A percentile compares a stretch with the other conserved stretches of the same genome.
Evolutionary conservation across 35 echinoderm and acorn worm genomes (phyloP).

Genomic region (Apostichopus japonicus): DNA sequence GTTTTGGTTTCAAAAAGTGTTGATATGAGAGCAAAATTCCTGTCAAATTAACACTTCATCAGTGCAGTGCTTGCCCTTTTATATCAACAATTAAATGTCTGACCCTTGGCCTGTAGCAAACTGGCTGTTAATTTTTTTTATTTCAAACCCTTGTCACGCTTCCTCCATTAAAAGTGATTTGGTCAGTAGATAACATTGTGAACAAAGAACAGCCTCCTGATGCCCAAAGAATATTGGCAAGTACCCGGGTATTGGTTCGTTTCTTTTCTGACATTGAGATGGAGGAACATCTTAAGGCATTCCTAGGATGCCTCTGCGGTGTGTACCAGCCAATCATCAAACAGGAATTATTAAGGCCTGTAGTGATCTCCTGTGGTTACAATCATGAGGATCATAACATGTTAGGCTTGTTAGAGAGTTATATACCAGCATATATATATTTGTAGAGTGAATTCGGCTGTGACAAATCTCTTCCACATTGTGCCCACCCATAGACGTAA

Average conservation of each 20-base stretch:
- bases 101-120: not conserved
- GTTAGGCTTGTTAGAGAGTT: not conserved
- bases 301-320: constrained; percentile 23
- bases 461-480: constrained; percentile 34
- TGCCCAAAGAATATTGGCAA: not conserved
- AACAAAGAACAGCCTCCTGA: not conserved
- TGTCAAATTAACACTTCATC: not conserved
- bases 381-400: not conserved
- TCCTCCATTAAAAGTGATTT: not conserved
- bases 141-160: too few relatives aligned
- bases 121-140: not conserved
- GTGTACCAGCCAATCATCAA: not conserved
- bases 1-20: not conserved
- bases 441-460: not conserved
- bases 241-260: not conserved
- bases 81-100: not conserved
- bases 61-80: not conserved
- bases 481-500: constrained; percentile 11
- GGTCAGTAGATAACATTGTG: not conserved
- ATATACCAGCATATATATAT: constrained; percentile 35
- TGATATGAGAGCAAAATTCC: not conserved
- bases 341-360: not conserved
- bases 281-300: constrained; percentile 21
- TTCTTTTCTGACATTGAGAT: not conserved
- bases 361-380: constrained; percentile 20